These are phyloP conservation scores for Salticus scenicus DNA, from an alignment of 2,888 invertebrate species.

Conservation along the genomic window DNA sequence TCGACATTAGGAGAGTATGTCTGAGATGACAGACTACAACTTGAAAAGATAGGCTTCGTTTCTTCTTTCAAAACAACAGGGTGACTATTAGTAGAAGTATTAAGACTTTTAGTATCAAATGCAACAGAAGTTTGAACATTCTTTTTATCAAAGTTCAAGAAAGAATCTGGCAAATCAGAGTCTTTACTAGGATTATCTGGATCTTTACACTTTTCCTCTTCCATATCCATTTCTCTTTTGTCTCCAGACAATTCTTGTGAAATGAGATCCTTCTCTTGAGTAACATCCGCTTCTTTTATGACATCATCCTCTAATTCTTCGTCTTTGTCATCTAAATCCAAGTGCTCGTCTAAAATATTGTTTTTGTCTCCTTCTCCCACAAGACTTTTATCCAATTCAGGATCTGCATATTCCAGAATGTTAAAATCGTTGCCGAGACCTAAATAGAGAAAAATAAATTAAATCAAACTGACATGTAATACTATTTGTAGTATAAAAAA, in stretches of 20 bases:
- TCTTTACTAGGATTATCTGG: constrained; percentile 19
- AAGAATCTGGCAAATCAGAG: constrained; percentile 28
- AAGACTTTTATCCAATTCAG: constrained; percentile 85
- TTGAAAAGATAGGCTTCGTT: constrained; percentile 59
- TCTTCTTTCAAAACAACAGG: constrained; percentile 49
- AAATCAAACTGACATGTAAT: too few species aligned
- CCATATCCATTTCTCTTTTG: constrained; percentile 35
- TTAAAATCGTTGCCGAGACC: constrained; percentile 96
- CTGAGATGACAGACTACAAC: constrained; percentile 54
- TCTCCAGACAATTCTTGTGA: constrained; percentile 24
- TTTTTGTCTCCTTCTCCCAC: constrained; percentile 84
- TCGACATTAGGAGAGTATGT: constrained; percentile 41
- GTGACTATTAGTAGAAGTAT: constrained; percentile 2
- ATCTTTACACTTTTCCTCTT: constrained; percentile 3
- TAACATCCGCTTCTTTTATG: constrained; percentile 71
- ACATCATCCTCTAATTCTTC: constrained; percentile 80
- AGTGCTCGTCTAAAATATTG: constrained; percentile 84
- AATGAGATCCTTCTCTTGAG: constrained; percentile 64
- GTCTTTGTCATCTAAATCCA: constrained; percentile 87
- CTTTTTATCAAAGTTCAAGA: constrained; percentile 57
- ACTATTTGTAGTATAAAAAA: too few species aligned
- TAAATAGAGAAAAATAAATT: constrained; percentile 76
- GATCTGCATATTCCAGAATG: constrained; percentile 95
- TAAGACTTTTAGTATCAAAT: constrained; percentile 36
- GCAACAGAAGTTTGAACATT: constrained; percentile 22